phyloP scores from a whole-genome alignment of 2,113 vertebrate genomes.

The Myrmecophaga tridactyla region DNA sequence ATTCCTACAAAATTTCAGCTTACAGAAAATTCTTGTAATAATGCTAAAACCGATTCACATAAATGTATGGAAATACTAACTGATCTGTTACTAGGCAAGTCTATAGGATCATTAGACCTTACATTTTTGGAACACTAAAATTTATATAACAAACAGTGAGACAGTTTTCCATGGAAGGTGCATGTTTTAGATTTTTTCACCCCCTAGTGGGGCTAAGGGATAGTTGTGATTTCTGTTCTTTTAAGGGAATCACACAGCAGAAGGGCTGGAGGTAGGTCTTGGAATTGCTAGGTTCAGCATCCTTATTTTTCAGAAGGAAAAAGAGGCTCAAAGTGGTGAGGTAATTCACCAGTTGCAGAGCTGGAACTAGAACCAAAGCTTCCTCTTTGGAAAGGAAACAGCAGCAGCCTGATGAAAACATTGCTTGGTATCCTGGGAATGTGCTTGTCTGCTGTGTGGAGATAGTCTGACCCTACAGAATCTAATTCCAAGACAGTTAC shows the following conservation, averaged over 20 bases:
- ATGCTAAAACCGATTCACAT: background rate
- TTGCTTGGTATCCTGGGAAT: conserved; percentile 62
- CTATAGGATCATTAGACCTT: background rate
- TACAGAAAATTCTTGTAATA: background rate
- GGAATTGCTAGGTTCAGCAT: background rate
- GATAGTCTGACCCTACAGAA: conserved; percentile 36
- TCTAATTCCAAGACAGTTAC: conserved; percentile 66
- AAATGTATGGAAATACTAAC: background rate
- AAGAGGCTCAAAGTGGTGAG: background rate
- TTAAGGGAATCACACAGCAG: background rate
- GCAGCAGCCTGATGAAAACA: conserved; percentile 32
- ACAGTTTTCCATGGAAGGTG: background rate
- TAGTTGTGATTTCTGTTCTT: conserved; percentile 19
- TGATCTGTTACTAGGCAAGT: background rate
- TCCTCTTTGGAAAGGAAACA: conserved; percentile 30
- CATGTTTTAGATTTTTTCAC: background rate
- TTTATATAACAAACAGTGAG: background rate
- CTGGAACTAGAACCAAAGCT: background rate
- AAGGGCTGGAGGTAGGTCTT: background rate
- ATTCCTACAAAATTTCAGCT: background rate
- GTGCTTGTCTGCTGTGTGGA: conserved; percentile 28
- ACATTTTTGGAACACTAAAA: conserved; percentile 28
- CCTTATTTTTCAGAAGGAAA: conserved; percentile 27
- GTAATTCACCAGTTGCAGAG: conserved; percentile 10
- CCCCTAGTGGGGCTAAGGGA: background rate